Evolutionary conservation across 2,113 vertebrate species (phyloP), one percentile per base, ranked within the genome.

Genomic region (Riparia riparia): DNA sequence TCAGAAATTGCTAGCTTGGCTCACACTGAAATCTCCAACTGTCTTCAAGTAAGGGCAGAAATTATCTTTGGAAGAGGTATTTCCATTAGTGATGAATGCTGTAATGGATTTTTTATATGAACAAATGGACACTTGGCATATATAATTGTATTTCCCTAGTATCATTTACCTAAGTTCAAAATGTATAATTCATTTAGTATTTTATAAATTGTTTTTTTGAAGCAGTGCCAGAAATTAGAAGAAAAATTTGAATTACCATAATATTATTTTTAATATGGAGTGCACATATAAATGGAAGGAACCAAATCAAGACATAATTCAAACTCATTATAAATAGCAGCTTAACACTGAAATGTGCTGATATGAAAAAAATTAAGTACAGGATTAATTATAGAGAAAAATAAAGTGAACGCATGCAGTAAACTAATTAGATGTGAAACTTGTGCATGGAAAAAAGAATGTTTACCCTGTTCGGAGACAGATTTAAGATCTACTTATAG

Each of bases 311-410:
- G 28, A 29, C 7, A 21, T 65, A 76, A 93, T 94, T 96, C 81
- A 80, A 65, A 51, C 16, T 88, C 47, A 18, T 85, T 90, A 73
- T 85, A 85, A 82, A 90, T 69, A 73, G 20, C 31, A 82, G 7
- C 31, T 65, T 80, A 80, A 68, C 18, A 28, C 29, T 77, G 58
- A 90, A 87, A 91, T 76, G 31, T 88, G 54, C 53, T 91, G 78
- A 91, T 85, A 82, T 16, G 24, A 69, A 82, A 71, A 88, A 92
- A 84, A 63, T 5, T 22, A 85, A 49, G 53, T 78, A 60, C 7
- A 87, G 47, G 61, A 94, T 94, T 89, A 85, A 93, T 89, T 87
- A 53, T 31, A 80, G 25, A 37, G 37, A 66, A 82, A 94, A 94
- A 78, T 41, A 71, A 78, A 73, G 14, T 57, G 26, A 90, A 50